phyloP scores from a whole-genome alignment of 1,140 invertebrate genomes.

The Antheraea mylitta region DNA sequence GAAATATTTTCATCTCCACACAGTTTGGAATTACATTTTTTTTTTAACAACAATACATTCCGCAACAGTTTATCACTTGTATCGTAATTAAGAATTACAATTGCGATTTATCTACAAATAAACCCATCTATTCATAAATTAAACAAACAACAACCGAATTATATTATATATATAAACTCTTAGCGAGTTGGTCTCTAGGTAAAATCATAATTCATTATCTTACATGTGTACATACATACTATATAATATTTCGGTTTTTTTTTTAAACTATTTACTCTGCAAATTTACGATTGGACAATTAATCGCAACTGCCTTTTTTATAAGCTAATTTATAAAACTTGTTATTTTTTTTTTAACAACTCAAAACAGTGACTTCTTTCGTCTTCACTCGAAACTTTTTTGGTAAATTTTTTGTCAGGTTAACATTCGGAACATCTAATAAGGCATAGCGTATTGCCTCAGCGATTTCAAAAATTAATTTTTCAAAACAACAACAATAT shows the following conservation, averaged over 20 bases:
- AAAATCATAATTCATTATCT: not conserved
- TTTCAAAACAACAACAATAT: slow-evolving; percentile 33
- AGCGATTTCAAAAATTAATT: slow-evolving; percentile 15
- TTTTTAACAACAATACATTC: too few relatives aligned
- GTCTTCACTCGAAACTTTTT: slow-evolving; percentile 27
- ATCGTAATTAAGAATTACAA: too few relatives aligned
- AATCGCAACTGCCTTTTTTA: slow-evolving; percentile 48
- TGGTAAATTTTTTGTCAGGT: slow-evolving; percentile 45
- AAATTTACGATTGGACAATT: slow-evolving; percentile 40
- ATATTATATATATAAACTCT: slow-evolving; percentile 53
- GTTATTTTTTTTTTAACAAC: slow-evolving; percentile 48
- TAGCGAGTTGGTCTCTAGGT: slow-evolving; percentile 39
- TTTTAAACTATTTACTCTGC: slow-evolving; percentile 7
- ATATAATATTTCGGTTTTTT: slow-evolving; percentile 53
- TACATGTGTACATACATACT: slow-evolving; percentile 49
- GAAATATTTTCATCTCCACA: not conserved
- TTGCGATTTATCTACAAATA: slow-evolving; percentile 18
- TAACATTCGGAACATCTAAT: slow-evolving; percentile 29
- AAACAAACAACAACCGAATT: slow-evolving; percentile 59
- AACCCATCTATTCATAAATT: slow-evolving; percentile 58
- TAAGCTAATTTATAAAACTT: slow-evolving; percentile 23
- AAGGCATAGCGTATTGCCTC: slow-evolving; percentile 51
- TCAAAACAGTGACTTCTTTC: slow-evolving; percentile 54
- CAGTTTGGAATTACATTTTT: not conserved
- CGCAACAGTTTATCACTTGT: too few relatives aligned